phyloP scores from a whole-genome alignment of 2,888 invertebrate genomes.

The Meloe dianella region DNA sequence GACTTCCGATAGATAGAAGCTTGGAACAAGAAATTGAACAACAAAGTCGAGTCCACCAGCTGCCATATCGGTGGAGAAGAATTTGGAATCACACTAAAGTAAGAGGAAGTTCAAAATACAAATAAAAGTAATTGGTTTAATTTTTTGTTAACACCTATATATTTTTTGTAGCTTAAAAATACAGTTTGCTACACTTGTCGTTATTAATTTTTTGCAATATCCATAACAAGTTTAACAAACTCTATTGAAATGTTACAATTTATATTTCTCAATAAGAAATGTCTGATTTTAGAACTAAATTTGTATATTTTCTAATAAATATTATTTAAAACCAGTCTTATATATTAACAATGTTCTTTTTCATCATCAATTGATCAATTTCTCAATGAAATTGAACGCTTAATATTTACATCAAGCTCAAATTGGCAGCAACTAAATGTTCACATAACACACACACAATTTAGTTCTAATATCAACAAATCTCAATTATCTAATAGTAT shows the following conservation, averaged over 20 bases:
- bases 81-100: no score
- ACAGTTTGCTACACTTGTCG: constrained; percentile 53
- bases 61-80: no score
- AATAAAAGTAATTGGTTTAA: no score
- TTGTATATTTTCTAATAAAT: constrained; percentile 26
- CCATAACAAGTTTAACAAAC: constrained; percentile 44
- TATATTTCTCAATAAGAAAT: constrained; percentile 31
- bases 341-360: neutral
- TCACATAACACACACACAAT: constrained; percentile 21
- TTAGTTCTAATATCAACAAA: constrained; percentile 37
- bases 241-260: constrained; percentile 48
- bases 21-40: no score
- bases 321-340: constrained; percentile 41
- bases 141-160: constrained; percentile 54
- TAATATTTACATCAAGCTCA: constrained; percentile 41
- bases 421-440: constrained; percentile 38
- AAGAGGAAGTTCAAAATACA: no score
- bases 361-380: neutral
- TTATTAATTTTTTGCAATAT: constrained; percentile 47
- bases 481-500: constrained; percentile 38
- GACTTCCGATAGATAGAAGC: no score
- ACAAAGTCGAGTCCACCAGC: no score
- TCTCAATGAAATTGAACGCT: constrained; percentile 18
- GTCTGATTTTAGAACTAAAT: constrained; percentile 40
- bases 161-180: constrained; percentile 53